Base-by-base conservation (phyloP, 2,113 vertebrate species). In the Corythaeola cristata region DNA sequence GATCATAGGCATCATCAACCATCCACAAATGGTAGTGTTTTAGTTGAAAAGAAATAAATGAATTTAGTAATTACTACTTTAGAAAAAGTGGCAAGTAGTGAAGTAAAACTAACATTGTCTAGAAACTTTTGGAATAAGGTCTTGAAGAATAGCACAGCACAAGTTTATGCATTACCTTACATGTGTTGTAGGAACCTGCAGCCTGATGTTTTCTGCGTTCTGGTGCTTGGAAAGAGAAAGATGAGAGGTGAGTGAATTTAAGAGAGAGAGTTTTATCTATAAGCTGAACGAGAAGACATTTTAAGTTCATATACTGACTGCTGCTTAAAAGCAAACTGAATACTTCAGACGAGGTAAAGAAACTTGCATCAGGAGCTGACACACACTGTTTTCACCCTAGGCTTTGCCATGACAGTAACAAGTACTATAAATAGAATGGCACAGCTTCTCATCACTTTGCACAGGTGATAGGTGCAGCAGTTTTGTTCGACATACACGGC, bases 101-200 rank as follows among this genome's bases (percentile, higher is more conserved):
- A 59, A 67, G 67, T 59, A 64, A 76, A 86, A 28, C 37, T 60
- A 16, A 18, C 5, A 3, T 14, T 53, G 33, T 22, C 59, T 50
- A 62, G 59, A 89, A 90, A 44, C 28, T 12, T 19, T n/a, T 59
- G 35, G 72, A 67, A 37, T 32, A 41, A 67, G 18, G 22, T 58
- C 22, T 44, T 55, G 21, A 88, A 45, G 35, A 83, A 15, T 2
- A 82, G 20, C 15, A 2, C 30, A 33, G 62, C 35, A 69, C 16
- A 49, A 50, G 9, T 12, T 88, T 33, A 47, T 81, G 84, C 20
- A n/a, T 97, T 98, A 98, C 98, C 98, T 98, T 96, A 97, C 88
- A 15, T 98, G 98, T 88, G 97, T 92, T 23, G 97, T 92, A 62
- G 98, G 98, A 94, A 98, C 97, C 89, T 98, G 98, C 79, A 98